Conservation (phyloP, 2,888 invertebrate species). For the Hemaris fuciformis region DNA sequence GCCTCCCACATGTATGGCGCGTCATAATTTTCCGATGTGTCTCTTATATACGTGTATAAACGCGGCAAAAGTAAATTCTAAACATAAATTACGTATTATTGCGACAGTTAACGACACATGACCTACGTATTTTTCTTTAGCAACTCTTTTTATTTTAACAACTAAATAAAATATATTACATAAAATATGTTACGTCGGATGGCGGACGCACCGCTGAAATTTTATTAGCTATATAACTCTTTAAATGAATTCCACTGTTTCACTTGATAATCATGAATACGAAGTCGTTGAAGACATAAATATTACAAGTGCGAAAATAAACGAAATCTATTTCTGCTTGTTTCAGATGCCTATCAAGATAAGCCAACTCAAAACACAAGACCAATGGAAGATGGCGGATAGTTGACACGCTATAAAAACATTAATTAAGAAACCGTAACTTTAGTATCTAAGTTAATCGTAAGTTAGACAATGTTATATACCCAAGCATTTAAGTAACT, state of each 20-base stretch:
- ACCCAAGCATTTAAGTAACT: conserved; percentile 70
- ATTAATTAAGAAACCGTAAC: conserved; percentile 74
- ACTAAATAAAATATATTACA: conserved; percentile 35
- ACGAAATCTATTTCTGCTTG: conserved; percentile 26
- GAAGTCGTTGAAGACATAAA: background rate
- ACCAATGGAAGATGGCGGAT: conserved; percentile 60
- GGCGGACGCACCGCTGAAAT: conserved; percentile 28
- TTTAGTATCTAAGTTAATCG: conserved; percentile 63
- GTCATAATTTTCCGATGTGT: conserved; percentile 40
- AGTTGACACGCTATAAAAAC: conserved; percentile 51
- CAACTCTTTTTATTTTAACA: conserved; percentile 23
- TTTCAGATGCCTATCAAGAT: conserved; percentile 59
- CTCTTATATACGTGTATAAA: conserved; percentile 38
- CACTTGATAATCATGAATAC: background rate
- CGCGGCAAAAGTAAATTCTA: conserved; percentile 31
- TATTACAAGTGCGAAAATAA: background rate
- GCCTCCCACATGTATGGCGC: conserved; percentile 23
- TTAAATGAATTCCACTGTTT: conserved; percentile 30
- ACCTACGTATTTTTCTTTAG: conserved; percentile 33
- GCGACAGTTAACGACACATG: conserved; percentile 49
- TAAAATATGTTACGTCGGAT: conserved; percentile 46
- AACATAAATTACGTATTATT: conserved; percentile 57
- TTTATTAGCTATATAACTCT: conserved; percentile 37
- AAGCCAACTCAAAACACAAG: conserved; percentile 53
- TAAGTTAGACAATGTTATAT: conserved; percentile 59